Base-by-base conservation (phyloP, 2,113 vertebrate genomes). In the Benitochromis conjunctus region DNA sequence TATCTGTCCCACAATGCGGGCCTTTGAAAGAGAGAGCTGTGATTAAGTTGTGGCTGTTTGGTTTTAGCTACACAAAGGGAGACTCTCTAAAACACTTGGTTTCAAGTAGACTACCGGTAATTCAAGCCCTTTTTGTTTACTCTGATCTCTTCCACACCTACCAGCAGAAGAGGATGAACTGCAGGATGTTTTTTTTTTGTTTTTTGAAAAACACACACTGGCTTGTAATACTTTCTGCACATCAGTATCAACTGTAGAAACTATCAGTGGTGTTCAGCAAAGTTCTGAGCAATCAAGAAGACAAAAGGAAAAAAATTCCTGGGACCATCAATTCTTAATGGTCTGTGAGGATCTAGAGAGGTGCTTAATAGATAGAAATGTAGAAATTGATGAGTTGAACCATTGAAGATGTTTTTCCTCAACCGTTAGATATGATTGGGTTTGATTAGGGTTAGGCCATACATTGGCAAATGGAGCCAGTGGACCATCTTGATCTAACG, bases 51-150 rank as follows among this genome's bases (percentile, higher is more conserved):
- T 21, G 24, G 31, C 81, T 81, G 79, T 90, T 87, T 79, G 80
- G 55, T 80, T 79, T 88, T 79, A 46, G 6, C 54, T 24, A 36
- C 85, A 89, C 87, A 90, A 89, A 53, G 85, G 43, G 76, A 74
- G 79, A 69, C 90, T 86, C 86, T 89, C 54, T 57, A 79, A 54
- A 86, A 71, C 48, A 38, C 90, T 92, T 78, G 13, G 74, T 48
- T 81, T 85, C 24, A 7, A 91, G 86, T 51, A 21, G 86, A 78
- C 54, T 46, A n/a, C n/a, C n/a, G n/a, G n/a, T n/a, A 4, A 77
- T 51, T 83, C 86, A 74, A 43, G 82, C 56, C 34, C 5, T 5
- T 9, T 74, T 57, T 81, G 71, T 85, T 83, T 76, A 2, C 41
- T 21, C 26, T 34, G 56, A n/a, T 55, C 21, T 54, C 2, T 38